Conservation (phyloP, 2,888 invertebrate species). For the Caenorhabditis auriculariae region DNA sequence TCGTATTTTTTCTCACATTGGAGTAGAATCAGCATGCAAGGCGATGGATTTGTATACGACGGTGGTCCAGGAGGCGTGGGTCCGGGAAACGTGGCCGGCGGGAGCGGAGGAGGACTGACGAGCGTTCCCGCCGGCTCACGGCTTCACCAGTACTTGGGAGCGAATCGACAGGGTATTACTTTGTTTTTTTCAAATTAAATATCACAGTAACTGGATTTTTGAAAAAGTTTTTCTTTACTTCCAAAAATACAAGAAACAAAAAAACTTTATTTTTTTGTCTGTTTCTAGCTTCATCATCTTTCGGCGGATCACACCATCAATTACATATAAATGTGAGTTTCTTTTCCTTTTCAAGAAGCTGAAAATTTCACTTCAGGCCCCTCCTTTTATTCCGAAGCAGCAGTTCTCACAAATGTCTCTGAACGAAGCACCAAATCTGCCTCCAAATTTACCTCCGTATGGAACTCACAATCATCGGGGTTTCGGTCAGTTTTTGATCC, state of each 20-base stretch:
- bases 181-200: neutral
- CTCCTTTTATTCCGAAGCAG: conserved; percentile 23
- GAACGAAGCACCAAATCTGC: conserved; percentile 1
- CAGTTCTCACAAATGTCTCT: conserved; percentile 1
- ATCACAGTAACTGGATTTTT: neutral
- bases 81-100: too few species aligned
- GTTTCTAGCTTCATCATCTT: too few species aligned
- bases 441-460: neutral
- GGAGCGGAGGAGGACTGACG: too few species aligned
- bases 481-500: too few species aligned
- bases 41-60: conserved; percentile 32
- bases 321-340: too few species aligned
- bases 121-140: conserved; percentile 24
- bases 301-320: too few species aligned
- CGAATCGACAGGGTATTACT: conserved; percentile 14
- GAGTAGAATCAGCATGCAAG: conserved; percentile 8
- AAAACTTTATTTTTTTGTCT: neutral
- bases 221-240: too few species aligned
- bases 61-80: conserved; percentile 8
- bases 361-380: conserved; percentile 12
- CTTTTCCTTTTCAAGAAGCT: too few species aligned
- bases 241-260: neutral
- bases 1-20: too few species aligned
- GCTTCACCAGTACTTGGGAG: conserved; percentile 21
- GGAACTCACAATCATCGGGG: too few species aligned